phyloP scores from a whole-genome alignment of 2,888 invertebrate genomes.

The Ptychoptera albimana region DNA sequence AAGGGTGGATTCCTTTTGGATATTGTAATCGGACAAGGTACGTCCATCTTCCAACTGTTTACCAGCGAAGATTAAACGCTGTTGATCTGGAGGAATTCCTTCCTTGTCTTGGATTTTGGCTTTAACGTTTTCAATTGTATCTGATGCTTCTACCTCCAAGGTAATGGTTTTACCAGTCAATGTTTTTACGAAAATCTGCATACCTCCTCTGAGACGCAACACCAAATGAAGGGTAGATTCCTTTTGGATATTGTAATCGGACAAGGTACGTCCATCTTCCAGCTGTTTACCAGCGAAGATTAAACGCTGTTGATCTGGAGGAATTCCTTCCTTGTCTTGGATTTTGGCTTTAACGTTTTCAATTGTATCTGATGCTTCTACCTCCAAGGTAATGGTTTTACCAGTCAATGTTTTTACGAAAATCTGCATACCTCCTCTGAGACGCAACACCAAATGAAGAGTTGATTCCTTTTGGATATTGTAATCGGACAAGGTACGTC shows the following conservation, averaged over 20 bases:
- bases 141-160: slow-evolving; percentile 80
- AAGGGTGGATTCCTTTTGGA: slow-evolving; percentile 89
- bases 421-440: slow-evolving; percentile 96
- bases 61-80: slow-evolving; percentile 81
- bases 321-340: slow-evolving; percentile 80
- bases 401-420: slow-evolving; percentile 91
- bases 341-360: slow-evolving; percentile 92
- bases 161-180: slow-evolving; percentile 88
- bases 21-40: slow-evolving; percentile 83
- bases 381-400: slow-evolving; percentile 89
- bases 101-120: slow-evolving; percentile 86
- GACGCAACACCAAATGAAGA: slow-evolving; percentile 82
- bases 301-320: slow-evolving; percentile 73
- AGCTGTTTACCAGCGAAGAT: slow-evolving; percentile 93
- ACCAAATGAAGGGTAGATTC: slow-evolving; percentile 83
- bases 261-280: slow-evolving; percentile 85
- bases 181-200: slow-evolving; percentile 97
- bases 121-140: slow-evolving; percentile 91
- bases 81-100: slow-evolving; percentile 82
- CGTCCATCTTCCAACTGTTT: slow-evolving; percentile 91
- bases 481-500: slow-evolving; percentile 80
- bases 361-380: slow-evolving; percentile 83
- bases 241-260: slow-evolving; percentile 91
- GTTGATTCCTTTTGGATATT: slow-evolving; percentile 94
- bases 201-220: slow-evolving; percentile 82